Evolutionary conservation across 2,113 vertebrate genomes (phyloP).

Genomic region (Delphinapterus leucas): DNA sequence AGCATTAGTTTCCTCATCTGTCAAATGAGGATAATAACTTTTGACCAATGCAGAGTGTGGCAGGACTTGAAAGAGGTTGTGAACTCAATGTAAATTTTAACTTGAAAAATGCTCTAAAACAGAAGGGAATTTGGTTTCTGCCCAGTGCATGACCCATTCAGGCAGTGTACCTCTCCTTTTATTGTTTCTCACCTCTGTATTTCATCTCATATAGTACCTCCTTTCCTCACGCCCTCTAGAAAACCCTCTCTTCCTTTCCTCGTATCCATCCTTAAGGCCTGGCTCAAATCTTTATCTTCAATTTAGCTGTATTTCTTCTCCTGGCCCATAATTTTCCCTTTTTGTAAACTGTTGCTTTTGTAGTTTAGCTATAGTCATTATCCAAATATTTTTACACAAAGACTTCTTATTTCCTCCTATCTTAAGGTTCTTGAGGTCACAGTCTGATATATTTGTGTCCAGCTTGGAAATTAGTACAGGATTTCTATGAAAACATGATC

Average conservation of each 20-base stretch:
- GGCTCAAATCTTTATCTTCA: neutral
- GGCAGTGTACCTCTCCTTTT: neutral
- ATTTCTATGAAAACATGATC: neutral
- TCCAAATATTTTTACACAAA: neutral
- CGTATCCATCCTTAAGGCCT: neutral
- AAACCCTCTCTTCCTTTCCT: neutral
- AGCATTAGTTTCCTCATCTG: neutral
- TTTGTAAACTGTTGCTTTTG: neutral
- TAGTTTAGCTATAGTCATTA: neutral
- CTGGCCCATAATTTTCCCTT: neutral
- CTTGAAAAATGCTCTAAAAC: neutral
- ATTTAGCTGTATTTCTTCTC: neutral
- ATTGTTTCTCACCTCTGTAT: neutral
- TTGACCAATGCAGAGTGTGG: neutral
- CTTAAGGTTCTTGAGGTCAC: neutral
- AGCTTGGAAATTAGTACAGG: neutral
- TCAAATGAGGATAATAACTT: neutral
- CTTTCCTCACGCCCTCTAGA: neutral
- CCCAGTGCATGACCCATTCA: too few relatives aligned
- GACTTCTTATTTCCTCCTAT: neutral
- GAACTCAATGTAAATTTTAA: neutral
- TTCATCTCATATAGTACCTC: neutral
- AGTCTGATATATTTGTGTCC: neutral
- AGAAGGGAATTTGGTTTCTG: neutral
- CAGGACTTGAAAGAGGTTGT: neutral